A percentile compares a stretch with the other conserved stretches of the same genome.
Evolutionary conservation across 2,113 vertebrate genomes (phyloP).

Genomic region (Istiophorus platypterus): DNA sequence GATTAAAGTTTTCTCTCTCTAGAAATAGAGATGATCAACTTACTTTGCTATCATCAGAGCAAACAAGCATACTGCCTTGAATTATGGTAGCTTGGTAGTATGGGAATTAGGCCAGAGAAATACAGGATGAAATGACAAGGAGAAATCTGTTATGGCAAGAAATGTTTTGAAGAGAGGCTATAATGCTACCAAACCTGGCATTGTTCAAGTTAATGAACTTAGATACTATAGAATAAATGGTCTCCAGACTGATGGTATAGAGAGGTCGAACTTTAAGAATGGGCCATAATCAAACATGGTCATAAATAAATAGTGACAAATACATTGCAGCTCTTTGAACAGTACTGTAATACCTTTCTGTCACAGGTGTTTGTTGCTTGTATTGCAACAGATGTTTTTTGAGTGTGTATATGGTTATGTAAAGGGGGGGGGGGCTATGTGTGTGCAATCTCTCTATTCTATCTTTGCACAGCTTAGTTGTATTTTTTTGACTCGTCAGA

Average conservation of each 20-base stretch:
- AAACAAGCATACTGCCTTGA: not conserved
- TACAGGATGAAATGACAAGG: slow-evolving; percentile 1
- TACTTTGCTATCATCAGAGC: slow-evolving; percentile 13
- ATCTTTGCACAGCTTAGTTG: slow-evolving; percentile 56
- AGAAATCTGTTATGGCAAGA: slow-evolving; percentile 21
- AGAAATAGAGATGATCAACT: slow-evolving; percentile 33
- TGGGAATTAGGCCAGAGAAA: slow-evolving; percentile 14
- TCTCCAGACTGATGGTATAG: not conserved
- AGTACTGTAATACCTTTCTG: slow-evolving; percentile 21
- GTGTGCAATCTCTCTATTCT: slow-evolving; percentile 32
- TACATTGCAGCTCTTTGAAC: slow-evolving; percentile 3
- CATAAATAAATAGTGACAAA: slow-evolving; percentile 29
- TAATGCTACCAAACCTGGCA: slow-evolving; percentile 1
- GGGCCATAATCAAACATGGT: not conserved
- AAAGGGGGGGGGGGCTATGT: not conserved
- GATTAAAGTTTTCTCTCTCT: slow-evolving; percentile 15
- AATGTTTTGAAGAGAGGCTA: slow-evolving; percentile 28
- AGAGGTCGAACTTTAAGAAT: slow-evolving; percentile 9
- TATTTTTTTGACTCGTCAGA: slow-evolving; percentile 59
- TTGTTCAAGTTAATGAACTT: slow-evolving; percentile 22
- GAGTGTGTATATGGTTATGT: slow-evolving; percentile 32
- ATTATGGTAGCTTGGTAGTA: not conserved
- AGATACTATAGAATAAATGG: not conserved
- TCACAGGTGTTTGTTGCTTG: slow-evolving; percentile 19
- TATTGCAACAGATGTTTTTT: slow-evolving; percentile 55